Base-by-base conservation (phyloP, 2,113 vertebrate species). In the Ochotona curzoniae region DNA sequence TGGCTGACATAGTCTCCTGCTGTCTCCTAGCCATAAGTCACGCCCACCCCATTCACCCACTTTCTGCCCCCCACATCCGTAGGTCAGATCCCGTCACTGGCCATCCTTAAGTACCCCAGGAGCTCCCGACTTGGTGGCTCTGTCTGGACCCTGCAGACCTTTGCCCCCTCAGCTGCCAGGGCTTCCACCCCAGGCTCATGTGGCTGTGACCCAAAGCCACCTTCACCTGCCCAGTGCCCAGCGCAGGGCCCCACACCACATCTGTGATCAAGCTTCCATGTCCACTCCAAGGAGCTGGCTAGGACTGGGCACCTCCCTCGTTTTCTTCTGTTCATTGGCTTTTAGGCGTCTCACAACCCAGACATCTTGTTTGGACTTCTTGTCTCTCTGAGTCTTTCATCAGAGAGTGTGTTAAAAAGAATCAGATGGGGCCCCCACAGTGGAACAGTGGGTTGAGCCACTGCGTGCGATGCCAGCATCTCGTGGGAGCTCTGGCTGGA, bases 1-100 rank as follows among this genome's bases (percentile, higher is more conserved):
- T 64, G 2, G 3, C 54, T n/a, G 3, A 26, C 21, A 60, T 1
- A 21, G 23, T 13, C 0, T 0, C 66, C 1, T 0, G 0, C 7
- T 30, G 28, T 49, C 61, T 23, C 82, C 30, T 38, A 25, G 38
- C 49, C 49, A 49, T 12, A 32, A 23, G 14, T 4, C 69, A 61
- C 8, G 1, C 26, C 64, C 8, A 12, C 1, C 9, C 44, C 0
- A 1, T 51, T 44, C 74, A 17, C 49, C 76, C 44, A 1, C 49
- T 14, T 13, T 49, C 13, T 18, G 30, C 38, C 54, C 63, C 81
- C 51, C 23, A 38, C 35, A 63, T 49, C 15, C 10, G 12, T 0
- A 10, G 30, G 26, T 57, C 47, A 23, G 17, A 44, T 60, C 49
- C 1, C 5, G 0, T 44, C 21, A 0, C 20, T 8, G 61, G 3